These are phyloP conservation scores for Drosophila atripex DNA, from an alignment of 2,888 invertebrate genomes.

Conservation along the genomic window DNA sequence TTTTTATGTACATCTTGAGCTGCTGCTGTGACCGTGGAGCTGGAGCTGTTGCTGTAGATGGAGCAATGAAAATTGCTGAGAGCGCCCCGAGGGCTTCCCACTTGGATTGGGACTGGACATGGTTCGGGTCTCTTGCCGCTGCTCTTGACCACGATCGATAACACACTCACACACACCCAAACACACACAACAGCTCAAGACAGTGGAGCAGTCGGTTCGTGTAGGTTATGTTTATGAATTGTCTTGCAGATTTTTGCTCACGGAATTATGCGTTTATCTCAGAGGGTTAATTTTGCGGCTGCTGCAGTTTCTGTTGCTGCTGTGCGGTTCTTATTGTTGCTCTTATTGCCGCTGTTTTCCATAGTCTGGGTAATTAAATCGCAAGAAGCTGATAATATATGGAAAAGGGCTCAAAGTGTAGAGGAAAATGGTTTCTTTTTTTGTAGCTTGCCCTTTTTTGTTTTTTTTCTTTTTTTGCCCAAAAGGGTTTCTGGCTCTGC, in stretches of 20 bases:
- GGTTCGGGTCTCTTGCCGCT: constrained; percentile 58
- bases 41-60: constrained; percentile 32
- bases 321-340: constrained; percentile 22
- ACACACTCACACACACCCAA: constrained; percentile 52
- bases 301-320: constrained; percentile 17
- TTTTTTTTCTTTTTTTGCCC: constrained; percentile 26
- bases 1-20: constrained; percentile 29
- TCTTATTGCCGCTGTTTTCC: constrained; percentile 52
- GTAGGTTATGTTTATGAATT: constrained; percentile 68
- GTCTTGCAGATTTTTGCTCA: constrained; percentile 58
- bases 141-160: constrained; percentile 77
- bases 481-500: constrained; percentile 51
- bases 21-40: constrained; percentile 39
- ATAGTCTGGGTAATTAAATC: constrained; percentile 74
- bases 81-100: constrained; percentile 81
- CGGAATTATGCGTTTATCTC: constrained; percentile 71
- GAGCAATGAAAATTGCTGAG: constrained; percentile 80
- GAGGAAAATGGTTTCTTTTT: constrained; percentile 38
- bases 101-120: constrained; percentile 63
- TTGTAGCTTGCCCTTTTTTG: constrained; percentile 1
- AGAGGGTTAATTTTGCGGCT: constrained; percentile 59
- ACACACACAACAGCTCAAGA: constrained; percentile 8
- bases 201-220: constrained; percentile 21
- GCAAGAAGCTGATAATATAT: constrained; percentile 66
- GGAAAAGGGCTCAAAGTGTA: constrained; percentile 36